Base-by-base conservation (phyloP, 1,140 invertebrate species). In the Leucophenga varia region DNA sequence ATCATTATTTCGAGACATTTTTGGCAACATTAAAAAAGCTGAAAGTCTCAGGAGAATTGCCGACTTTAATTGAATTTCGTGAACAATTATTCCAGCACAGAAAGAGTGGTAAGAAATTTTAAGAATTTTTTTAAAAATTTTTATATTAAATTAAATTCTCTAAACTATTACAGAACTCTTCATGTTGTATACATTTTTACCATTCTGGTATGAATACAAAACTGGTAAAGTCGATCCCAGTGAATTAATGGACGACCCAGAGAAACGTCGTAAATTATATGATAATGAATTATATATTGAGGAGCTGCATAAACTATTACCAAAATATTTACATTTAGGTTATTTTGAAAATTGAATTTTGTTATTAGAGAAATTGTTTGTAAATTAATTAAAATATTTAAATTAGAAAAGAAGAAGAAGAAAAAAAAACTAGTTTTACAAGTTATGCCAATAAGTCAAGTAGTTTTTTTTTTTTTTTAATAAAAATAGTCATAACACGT, bases 21-120 rank as follows among this genome's bases (percentile, higher is more conserved):
- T 36, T 31, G 12, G 45, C 54, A 0, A 67, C 63, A 1, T 21
- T 71, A 1, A 50, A 54, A 10, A 60, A 57, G 38, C 39, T 71
- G 5, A 39, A 41, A 5, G 67, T 47, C 46, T 17, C 61, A 13
- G 60, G 37, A 0, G 16, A 19, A 34, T 8, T 61, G 17, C 67
- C 67, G 1, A 48, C 37, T 1, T 45, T 55, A 8, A 7, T 18
- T 1, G 48, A 57, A 4, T 47, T 59, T 2, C 49, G 61, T 19
- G 17, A 44, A 8, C 49, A 63, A 31, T 36, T 54, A 3, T 44
- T 54, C 19, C 25, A 46, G 13, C 52, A 53, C 13, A 43, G 30
- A 40, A 13, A 48, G 7, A 38, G 19, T 12, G 46, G 51, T 53
- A 49, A 39, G 47, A 19, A n/a, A 2, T n/a, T n/a, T n/a, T n/a